These are phyloP conservation scores for Nomia melanderi DNA, from an alignment of 1,140 invertebrate species.

Conservation along the genomic window DNA sequence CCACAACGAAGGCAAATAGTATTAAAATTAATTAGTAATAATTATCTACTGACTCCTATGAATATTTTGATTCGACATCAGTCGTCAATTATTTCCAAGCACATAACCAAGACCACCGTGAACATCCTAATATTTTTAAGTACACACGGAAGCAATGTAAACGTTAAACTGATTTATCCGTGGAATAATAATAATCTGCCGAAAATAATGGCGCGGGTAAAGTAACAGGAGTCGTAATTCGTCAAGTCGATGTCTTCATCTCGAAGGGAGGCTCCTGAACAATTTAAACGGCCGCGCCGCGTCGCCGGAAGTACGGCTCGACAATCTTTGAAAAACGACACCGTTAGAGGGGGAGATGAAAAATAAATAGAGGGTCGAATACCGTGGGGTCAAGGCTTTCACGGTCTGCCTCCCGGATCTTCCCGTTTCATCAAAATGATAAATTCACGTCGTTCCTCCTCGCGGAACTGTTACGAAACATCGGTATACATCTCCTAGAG, in stretches of 20 bases:
- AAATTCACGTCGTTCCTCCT: no score
- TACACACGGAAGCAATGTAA: no score
- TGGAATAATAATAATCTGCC: slow-evolving; percentile 50
- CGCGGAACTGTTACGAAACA: neutral
- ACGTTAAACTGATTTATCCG: no score
- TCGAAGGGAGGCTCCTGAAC: no score
- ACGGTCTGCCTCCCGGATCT: no score
- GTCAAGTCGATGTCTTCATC: neutral
- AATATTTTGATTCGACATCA: no score
- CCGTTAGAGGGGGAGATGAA: neutral
- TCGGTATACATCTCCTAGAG: neutral
- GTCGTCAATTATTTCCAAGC: no score
- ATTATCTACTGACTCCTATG: no score
- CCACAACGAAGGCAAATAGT: no score
- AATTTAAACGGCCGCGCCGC: neutral
- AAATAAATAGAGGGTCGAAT: neutral
- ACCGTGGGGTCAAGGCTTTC: neutral
- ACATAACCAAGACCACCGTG: no score
- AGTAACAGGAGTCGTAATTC: neutral
- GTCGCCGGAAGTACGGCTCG: neutral
- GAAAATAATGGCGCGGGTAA: slow-evolving; percentile 37
- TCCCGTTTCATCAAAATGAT: neutral
- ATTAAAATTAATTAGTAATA: no score
- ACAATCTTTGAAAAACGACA: slow-evolving; percentile 4
- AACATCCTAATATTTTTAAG: no score